These are phyloP conservation scores for Neodon shergylaensis DNA, from an alignment of 2,113 vertebrate species.

Conservation along the genomic window DNA sequence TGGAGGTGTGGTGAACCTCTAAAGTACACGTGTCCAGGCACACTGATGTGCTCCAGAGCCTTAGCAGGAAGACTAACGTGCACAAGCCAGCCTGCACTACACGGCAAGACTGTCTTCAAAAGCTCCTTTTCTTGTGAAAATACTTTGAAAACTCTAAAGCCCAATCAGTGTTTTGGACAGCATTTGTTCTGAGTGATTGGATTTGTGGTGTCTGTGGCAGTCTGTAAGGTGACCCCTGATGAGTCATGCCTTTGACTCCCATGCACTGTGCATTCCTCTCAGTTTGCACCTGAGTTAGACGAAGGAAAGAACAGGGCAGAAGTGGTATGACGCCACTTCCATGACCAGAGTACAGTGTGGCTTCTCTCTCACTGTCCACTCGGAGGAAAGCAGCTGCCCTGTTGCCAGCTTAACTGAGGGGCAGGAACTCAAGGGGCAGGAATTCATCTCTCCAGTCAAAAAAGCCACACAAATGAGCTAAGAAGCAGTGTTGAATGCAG, in stretches of 20 bases:
- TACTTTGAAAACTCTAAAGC: conserved; percentile 20
- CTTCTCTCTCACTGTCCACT: neutral
- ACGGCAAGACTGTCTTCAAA: neutral
- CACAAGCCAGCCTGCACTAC: neutral
- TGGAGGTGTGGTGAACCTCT: neutral
- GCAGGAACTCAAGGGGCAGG: neutral
- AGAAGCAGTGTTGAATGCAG: neutral
- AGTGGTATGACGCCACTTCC: neutral
- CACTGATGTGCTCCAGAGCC: neutral
- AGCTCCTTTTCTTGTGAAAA: neutral
- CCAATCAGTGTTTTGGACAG: neutral
- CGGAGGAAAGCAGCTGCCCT: neutral
- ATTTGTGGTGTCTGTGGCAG: neutral
- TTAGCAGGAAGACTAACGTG: neutral
- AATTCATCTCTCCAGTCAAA: neutral
- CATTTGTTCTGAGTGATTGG: neutral
- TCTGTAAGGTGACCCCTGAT: neutral
- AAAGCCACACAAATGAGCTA: neutral
- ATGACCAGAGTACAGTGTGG: neutral
- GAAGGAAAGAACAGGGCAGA: neutral
- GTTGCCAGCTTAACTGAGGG: neutral
- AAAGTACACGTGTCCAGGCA: neutral
- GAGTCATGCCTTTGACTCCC: neutral
- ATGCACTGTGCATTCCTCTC: neutral
- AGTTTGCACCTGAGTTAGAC: neutral